Conservation (phyloP, 37 sponge, comb jelly and placozoan genomes). For the Oopsacas minuta region DNA sequence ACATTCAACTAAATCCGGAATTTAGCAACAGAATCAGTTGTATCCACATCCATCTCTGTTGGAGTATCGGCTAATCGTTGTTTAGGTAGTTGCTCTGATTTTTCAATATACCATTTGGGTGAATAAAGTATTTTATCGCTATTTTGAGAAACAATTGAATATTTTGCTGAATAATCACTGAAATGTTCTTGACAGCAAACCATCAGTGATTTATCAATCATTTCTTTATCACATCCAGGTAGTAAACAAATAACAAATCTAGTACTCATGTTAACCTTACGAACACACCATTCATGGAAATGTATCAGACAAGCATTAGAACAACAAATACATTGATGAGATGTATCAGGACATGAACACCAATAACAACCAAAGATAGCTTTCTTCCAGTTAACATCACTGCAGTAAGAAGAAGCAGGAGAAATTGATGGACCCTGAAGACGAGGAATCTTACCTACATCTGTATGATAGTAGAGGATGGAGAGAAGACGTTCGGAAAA, state of each 20-base stretch:
- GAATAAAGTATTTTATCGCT: too few species aligned
- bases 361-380: background rate
- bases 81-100: too few species aligned
- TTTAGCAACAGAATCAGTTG: too few species aligned
- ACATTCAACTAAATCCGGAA: too few species aligned
- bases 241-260: background rate
- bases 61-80: too few species aligned
- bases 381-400: background rate
- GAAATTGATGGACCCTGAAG: background rate
- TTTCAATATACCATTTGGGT: too few species aligned
- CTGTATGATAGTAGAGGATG: background rate
- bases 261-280: background rate
- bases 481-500: background rate
- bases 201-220: background rate
- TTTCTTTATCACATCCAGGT: background rate
- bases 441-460: background rate
- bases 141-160: background rate
- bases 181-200: background rate
- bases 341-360: background rate
- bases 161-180: background rate
- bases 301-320: background rate
- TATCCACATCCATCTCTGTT: too few species aligned
- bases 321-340: background rate
- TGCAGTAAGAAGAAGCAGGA: background rate
- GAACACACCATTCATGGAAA: constrained; percentile 5